Base-by-base conservation (phyloP, 2,797 vertebrate species). In the Squalus acanthias region DNA sequence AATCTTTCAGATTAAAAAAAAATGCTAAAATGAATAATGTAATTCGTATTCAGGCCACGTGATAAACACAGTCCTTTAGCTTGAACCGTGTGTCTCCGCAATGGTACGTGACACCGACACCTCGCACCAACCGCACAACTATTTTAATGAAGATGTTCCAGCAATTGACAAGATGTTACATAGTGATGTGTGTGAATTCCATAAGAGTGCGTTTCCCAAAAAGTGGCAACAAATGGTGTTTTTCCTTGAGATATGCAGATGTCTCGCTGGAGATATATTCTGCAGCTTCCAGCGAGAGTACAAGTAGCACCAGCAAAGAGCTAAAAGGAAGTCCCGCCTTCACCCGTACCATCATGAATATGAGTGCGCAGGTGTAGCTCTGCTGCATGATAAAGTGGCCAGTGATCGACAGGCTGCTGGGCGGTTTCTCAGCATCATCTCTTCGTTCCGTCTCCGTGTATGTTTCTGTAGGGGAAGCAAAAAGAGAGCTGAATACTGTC, bases 311-410 rank as follows among this genome's bases (percentile, higher is more conserved):
- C 29, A 39, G 63, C n/a, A 46, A 63, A 69, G 91, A 46, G 8
- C 17, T 39, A 46, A 69, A 10, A 24, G 20, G 65, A n/a, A 65
- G 33, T n/a, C 6, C n/a, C 2, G 13, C n/a, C 7, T 69, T 39
- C 17, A 87, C 60, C 50, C 96, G 96, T 98, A 98, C 98, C 98
- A 98, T 98, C 98, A 98, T 98, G 96, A 98, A 97, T 97, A 98
- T 98, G 20, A 98, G 97, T n/a, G 97, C 98, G 1, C 97, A 98
- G 96, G 98, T 96, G 6, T 98, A 99, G 97, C 98, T 98, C 96
- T 99, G 98, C 97, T 98, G 98, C 97, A 98, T 98, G 96, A 98
- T 96, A 94, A 98, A 96, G 63, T 96, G 97, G 15, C 98, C 98
- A 96, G 98, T 97, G 87, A 98, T 95, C n/a, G 97, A 97, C 57